Conservation (phyloP, 1,140 invertebrate genomes). For the Zeugodacus cucurbitae region DNA sequence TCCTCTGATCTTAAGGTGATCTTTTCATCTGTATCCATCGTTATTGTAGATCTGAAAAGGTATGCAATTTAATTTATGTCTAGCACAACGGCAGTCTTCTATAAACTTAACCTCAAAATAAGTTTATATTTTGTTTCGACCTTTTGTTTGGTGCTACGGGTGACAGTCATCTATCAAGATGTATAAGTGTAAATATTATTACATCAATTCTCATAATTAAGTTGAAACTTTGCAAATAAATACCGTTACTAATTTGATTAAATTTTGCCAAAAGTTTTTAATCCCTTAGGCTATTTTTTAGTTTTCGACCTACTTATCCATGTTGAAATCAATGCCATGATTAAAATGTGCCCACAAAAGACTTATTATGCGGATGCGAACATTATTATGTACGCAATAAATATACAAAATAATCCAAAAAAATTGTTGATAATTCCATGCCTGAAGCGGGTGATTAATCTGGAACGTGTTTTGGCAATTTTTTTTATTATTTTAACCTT, state of each 20-base stretch:
- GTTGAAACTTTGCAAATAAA: no score
- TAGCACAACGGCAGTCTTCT: no score
- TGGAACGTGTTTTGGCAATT: not conserved
- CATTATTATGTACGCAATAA: not conserved
- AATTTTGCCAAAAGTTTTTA: not conserved
- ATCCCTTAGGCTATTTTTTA: not conserved
- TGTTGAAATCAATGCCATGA: not conserved
- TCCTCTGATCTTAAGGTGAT: no score
- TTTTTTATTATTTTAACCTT: not conserved
- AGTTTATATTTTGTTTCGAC: no score
- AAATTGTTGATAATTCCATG: not conserved
- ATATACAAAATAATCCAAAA: not conserved
- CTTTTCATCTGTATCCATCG: no score
- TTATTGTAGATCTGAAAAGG: no score
- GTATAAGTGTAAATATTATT: no score
- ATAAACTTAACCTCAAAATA: no score
- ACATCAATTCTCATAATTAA: not conserved
- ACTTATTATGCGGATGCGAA: not conserved
- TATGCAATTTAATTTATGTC: no score
- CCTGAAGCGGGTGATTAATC: not conserved
- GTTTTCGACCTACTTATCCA: not conserved
- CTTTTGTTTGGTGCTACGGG: no score
- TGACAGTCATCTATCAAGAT: no score
- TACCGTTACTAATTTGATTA: not conserved
- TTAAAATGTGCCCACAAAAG: not conserved